A percentile compares a stretch with the other conserved stretches of the same genome.
Conservation (phyloP, 1,140 invertebrate genomes). For the Sminthurides bifidus region DNA sequence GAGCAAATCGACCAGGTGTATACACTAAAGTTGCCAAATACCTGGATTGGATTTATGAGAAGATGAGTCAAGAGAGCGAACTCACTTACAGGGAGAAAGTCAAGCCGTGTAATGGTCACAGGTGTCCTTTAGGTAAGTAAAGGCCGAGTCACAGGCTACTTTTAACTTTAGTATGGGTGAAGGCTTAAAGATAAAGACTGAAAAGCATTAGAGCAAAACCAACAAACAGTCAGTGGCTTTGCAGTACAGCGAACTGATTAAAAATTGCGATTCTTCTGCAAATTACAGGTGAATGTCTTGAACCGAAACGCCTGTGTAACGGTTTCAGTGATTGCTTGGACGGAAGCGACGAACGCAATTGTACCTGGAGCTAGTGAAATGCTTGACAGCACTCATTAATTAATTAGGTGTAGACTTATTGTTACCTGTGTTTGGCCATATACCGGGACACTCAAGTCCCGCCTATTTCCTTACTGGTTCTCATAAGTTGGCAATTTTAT, state of each 20-base stretch:
- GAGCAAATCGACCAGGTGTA: conserved; percentile 68
- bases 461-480: conserved; percentile 6
- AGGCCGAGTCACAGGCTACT: too few species aligned
- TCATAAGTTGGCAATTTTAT: neutral
- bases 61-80: conserved; percentile 32
- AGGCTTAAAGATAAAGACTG: neutral
- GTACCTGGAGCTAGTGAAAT: conserved; percentile 21
- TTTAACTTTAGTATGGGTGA: neutral
- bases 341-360: conserved; percentile 33
- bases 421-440: neutral
- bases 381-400: neutral
- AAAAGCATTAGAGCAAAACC: neutral
- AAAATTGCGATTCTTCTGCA: neutral
- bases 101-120: conserved; percentile 48
- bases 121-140: conserved; percentile 56
- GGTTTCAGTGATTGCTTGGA: conserved; percentile 55
- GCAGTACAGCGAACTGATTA: neutral
- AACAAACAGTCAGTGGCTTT: neutral
- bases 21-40: conserved; percentile 76
- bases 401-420: too few species aligned
- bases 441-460: too few species aligned
- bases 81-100: conserved; percentile 17
- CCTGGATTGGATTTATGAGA: conserved; percentile 57
- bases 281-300: conserved; percentile 49
- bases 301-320: conserved; percentile 56